Evolutionary conservation across 2,797 vertebrate genomes (phyloP), one percentile per base, ranked within the genome.

Genomic region (Pipistrellus nathusii): DNA sequence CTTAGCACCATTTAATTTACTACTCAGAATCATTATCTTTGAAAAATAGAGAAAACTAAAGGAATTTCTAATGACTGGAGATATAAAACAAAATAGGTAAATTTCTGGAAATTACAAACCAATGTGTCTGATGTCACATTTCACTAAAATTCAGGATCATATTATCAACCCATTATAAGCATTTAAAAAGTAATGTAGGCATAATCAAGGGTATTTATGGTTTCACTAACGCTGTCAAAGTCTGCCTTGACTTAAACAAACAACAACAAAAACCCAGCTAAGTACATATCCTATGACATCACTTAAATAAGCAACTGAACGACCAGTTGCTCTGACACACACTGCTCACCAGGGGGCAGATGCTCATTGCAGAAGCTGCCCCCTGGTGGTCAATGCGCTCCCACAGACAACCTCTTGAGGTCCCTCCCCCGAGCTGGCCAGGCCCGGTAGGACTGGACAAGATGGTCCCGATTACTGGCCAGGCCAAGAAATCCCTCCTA

Each of bases 21-120:
- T 66, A 78, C 12, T 90, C 41, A n/a, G 41, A 90, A 86, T 59
- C 90, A 86, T 62, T 9, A 83, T 71, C 53, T 72, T 66, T 20
- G 25, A 77, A 59, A 94, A 78, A 73, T 17, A 87, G 21, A 81
- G 35, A 93, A 88, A 88, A 81, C 5, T 20, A 64, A 90, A 88
- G 17, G 81, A 64, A 53, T 82, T 30, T 72, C 46, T 30, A 81
- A 57, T 82, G 62, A 35, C 2, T 66, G 11, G 14, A 89, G 20
- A 77, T 18, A 53, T 30, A 57, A 87, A 75, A 91, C 53, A 80
- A 81, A 85, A 73, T 11, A 55, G 17, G 25, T 14, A 5, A 57
- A 72, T 68, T 91, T 91, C 35, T 90, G n/a, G 44, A 75, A 71
- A 85, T 48, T 71, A 80, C 25, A 91, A 94, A 84, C n/a, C 17